Conservation (phyloP, 2,113 vertebrate species). For the Erinaceus europaeus region DNA sequence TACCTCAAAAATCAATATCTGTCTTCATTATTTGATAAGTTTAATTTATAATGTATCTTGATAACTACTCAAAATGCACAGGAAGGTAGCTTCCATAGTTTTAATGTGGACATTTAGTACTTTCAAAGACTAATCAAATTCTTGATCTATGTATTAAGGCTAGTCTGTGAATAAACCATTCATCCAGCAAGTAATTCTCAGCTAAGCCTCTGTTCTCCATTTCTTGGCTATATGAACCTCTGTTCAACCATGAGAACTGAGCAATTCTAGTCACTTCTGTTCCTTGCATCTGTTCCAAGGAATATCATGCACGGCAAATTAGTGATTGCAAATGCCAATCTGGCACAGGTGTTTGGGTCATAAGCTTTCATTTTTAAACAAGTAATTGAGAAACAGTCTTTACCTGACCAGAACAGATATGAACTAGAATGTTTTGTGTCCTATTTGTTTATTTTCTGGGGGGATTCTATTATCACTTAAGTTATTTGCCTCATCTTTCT, state of each 20-base stretch:
- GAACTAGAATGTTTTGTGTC: neutral
- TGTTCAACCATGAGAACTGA: slow-evolving; percentile 76
- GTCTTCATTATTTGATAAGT: neutral
- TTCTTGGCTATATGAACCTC: slow-evolving; percentile 26
- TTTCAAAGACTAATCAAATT: neutral
- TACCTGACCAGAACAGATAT: slow-evolving; percentile 48
- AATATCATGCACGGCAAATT: slow-evolving; percentile 73
- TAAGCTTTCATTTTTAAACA: slow-evolving; percentile 72
- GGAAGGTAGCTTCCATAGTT: neutral
- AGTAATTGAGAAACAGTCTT: slow-evolving; percentile 58
- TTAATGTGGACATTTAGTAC: neutral
- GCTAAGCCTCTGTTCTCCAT: neutral
- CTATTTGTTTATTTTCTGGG: slow-evolving; percentile 24
- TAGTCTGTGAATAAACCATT: neutral
- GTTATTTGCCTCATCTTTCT: neutral
- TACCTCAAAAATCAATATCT: neutral
- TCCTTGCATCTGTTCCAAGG: slow-evolving; percentile 69
- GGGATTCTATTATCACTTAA: neutral
- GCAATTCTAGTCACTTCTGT: slow-evolving; percentile 75
- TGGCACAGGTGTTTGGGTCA: slow-evolving; percentile 74
- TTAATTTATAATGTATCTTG: neutral
- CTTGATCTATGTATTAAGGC: neutral
- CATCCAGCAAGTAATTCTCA: neutral
- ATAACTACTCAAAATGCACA: neutral
- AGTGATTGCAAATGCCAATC: slow-evolving; percentile 61